These are phyloP conservation scores for Camponotus vicinus DNA, from an alignment of 1,140 invertebrate species.

Conservation along the genomic window DNA sequence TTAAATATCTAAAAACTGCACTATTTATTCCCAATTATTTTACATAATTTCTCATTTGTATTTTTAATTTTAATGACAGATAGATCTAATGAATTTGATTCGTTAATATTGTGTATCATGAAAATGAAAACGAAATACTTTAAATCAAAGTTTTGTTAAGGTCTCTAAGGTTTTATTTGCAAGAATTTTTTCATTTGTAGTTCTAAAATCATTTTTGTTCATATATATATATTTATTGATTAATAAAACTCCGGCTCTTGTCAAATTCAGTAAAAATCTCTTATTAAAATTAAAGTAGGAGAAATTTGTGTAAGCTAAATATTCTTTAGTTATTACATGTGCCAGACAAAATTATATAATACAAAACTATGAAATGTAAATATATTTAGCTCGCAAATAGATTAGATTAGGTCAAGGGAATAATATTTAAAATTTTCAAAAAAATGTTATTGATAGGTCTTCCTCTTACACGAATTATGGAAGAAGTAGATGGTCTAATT, in stretches of 20 bases:
- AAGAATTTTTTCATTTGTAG: no score
- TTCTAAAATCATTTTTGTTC: no score
- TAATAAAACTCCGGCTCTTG: no score
- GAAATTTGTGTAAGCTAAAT: not conserved
- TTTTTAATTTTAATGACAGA: not conserved
- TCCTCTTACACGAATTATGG: constrained; percentile 76
- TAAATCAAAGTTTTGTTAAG: no score
- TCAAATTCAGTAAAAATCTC: not conserved
- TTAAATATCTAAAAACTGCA: no score
- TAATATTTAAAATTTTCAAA: not conserved
- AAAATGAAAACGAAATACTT: not conserved
- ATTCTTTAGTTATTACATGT: not conserved
- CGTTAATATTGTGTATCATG: no score
- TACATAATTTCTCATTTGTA: not conserved
- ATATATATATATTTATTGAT: no score
- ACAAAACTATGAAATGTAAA: not conserved
- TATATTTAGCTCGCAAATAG: not conserved
- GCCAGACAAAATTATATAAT: not conserved
- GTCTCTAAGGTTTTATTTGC: no score
- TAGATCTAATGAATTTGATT: not conserved
- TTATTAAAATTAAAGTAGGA: constrained; percentile 2
- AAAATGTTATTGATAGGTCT: constrained; percentile 76
- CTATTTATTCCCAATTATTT: not conserved
- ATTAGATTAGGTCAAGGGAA: not conserved
- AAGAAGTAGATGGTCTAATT: constrained; percentile 75